Evolutionary conservation across 2,113 vertebrate species (phyloP), one percentile per base, ranked within the genome.

Genomic region (Dicerorhinus sumatrensis): DNA sequence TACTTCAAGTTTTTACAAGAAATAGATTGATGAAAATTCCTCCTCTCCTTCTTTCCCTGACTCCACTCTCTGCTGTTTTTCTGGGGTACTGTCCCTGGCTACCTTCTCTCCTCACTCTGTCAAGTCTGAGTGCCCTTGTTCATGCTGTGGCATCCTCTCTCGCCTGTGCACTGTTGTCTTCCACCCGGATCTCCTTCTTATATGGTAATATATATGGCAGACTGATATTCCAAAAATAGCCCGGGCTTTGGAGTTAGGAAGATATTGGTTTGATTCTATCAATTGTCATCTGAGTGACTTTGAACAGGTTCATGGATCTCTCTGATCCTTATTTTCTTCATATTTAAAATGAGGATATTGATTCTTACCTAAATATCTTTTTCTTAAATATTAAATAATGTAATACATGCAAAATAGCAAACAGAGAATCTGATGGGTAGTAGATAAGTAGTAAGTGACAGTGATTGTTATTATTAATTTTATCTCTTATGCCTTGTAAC

Each of bases 331-430:
- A 60, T 77, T 97, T 93, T 69, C 67, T 70, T 95, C 27, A 33
- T 93, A 79, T 91, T 85, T 91, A 89, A 92, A 94, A 89, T 89
- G 31, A 91, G 7, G 5, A 27, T 85, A n/a, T 51, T 63, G 18
- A 33, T 80, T 89, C n/a, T 85, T 82, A 94, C 18, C 63, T 56
- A 69, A 81, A 69, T 63, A 33, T 27, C 13, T 6, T 73, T 80
- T 62, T 83, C 3, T 95, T 89, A 69, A n/a, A 21, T 95, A 70
- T 67, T 70, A 79, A 95, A 65, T 60, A 79, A 85, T 58, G 7
- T 75, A 69, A 79, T 31, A 72, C 33, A 56, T 70, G 8, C 2
- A 82, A 95, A 96, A 46, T 33, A 17, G 20, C 33, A 75, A 91
- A 79, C 36, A 77, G 20, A 76, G 42, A 93, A 89, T 76, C 42